Evolutionary conservation across 2,888 invertebrate genomes (phyloP).

Genomic region (Minunthozetes semirufus): DNA sequence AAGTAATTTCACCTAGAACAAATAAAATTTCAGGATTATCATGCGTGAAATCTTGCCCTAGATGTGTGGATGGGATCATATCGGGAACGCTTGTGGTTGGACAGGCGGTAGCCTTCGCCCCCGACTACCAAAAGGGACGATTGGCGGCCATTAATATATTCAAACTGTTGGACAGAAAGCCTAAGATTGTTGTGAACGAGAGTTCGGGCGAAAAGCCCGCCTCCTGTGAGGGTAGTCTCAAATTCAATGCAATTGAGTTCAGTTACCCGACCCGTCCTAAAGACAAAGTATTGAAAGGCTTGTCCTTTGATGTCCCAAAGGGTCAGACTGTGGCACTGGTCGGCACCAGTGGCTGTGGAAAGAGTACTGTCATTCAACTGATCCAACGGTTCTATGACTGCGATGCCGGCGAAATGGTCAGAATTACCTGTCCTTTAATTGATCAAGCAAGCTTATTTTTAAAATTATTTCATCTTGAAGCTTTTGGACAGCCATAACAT

Average conservation of each 20-base stretch:
- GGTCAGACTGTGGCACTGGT: conserved; percentile 62
- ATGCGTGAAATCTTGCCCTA: too few relatives aligned
- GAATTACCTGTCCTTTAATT: conserved; percentile 48
- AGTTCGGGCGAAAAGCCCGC: conserved; percentile 44
- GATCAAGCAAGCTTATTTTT: neutral
- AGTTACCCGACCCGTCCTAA: conserved; percentile 74
- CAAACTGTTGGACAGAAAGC: conserved; percentile 53
- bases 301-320: conserved; percentile 60
- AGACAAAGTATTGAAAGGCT: conserved; percentile 63
- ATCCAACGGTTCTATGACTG: conserved; percentile 79
- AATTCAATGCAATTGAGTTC: conserved; percentile 63
- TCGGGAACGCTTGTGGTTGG: conserved; percentile 74
- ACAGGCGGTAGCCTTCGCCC: conserved; percentile 69
- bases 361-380: conserved; percentile 75
- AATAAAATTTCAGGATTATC: too few relatives aligned
- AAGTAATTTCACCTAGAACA: too few relatives aligned
- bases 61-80: conserved; percentile 65
- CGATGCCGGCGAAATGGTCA: conserved; percentile 56
- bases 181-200: conserved; percentile 1
- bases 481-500: conserved; percentile 40
- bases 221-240: conserved; percentile 59
- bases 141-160: conserved; percentile 63
- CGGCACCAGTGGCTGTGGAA: conserved; percentile 76
- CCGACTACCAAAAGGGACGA: conserved; percentile 72
- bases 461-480: conserved; percentile 31